A percentile compares a stretch with the other conserved stretches of the same genome.
phyloP scores from a whole-genome alignment of 1,140 invertebrate genomes.

The Teleogryllus occipitalis region DNA sequence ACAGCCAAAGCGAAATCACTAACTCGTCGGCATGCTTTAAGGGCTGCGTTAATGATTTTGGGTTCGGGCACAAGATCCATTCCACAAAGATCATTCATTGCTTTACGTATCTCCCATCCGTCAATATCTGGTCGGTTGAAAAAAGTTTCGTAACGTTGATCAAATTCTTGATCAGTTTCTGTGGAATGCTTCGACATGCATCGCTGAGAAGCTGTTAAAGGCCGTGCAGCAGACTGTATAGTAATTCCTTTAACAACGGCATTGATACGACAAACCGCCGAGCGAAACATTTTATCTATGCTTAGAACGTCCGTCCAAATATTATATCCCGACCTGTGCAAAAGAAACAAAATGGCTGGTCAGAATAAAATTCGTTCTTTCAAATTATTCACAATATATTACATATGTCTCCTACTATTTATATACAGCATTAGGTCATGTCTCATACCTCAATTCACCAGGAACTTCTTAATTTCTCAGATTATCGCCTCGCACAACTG shows the following conservation, averaged over 20 bases:
- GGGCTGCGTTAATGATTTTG: slow-evolving; percentile 80
- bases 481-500: too few species aligned
- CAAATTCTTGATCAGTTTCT: slow-evolving; percentile 61
- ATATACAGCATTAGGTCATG: too few species aligned
- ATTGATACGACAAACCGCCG: slow-evolving; percentile 14
- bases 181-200: slow-evolving; percentile 19
- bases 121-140: slow-evolving; percentile 88
- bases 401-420: too few species aligned
- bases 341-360: neutral
- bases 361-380: neutral
- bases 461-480: too few species aligned
- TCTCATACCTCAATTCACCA: too few species aligned
- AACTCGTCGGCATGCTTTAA: slow-evolving; percentile 84
- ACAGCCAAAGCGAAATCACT: slow-evolving; percentile 91
- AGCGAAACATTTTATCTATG: slow-evolving; percentile 16
- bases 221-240: slow-evolving; percentile 9
- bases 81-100: slow-evolving; percentile 62
- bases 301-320: too few species aligned
- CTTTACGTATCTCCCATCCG: slow-evolving; percentile 91
- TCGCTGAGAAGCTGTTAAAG: neutral
- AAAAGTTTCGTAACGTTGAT: slow-evolving; percentile 69
- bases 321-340: neutral
- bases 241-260: slow-evolving; percentile 6
- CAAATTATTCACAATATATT: too few species aligned
- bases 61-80: slow-evolving; percentile 95